phyloP scores from a whole-genome alignment of 2,797 vertebrate genomes.

The Girardinus metallicus region DNA sequence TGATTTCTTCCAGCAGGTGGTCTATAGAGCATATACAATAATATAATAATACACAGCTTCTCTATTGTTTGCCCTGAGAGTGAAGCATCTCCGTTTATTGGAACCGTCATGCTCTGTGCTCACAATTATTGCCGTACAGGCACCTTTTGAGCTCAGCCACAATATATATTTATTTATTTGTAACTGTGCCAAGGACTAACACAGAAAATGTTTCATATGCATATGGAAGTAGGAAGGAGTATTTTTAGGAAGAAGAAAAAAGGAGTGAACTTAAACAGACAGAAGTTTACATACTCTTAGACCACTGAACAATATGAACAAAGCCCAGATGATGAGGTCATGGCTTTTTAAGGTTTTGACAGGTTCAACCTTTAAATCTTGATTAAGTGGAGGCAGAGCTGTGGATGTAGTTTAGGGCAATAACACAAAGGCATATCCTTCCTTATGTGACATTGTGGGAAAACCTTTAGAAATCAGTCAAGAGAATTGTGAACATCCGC shows the following conservation, averaged over 20 bases:
- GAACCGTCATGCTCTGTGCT: conserved; percentile 36
- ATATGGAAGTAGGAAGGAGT: not conserved
- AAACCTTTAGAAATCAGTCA: not conserved
- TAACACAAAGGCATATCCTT: not conserved
- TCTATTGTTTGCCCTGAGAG: conserved; percentile 62
- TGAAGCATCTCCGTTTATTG: conserved; percentile 53
- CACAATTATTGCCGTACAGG: conserved; percentile 26
- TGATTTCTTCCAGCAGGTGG: conserved; percentile 58
- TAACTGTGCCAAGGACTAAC: conserved; percentile 11
- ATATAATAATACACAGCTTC: conserved; percentile 65
- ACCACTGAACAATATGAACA: not conserved
- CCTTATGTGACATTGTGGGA: not conserved
- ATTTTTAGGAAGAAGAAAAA: not conserved
- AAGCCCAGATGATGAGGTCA: not conserved
- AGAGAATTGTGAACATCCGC: not conserved
- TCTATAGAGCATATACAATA: conserved; percentile 37
- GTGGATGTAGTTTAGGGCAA: not conserved
- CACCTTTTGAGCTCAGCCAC: conserved; percentile 37
- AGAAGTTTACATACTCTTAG: not conserved
- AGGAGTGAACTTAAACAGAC: not conserved
- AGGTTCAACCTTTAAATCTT: not conserved
- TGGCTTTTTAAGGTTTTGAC: not conserved
- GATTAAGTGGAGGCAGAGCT: not conserved
- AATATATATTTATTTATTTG: conserved; percentile 28
- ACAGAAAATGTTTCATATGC: conserved; percentile 6